Evolutionary conservation across 2,888 invertebrate species (phyloP).

Genomic region (Fragum fragum): DNA sequence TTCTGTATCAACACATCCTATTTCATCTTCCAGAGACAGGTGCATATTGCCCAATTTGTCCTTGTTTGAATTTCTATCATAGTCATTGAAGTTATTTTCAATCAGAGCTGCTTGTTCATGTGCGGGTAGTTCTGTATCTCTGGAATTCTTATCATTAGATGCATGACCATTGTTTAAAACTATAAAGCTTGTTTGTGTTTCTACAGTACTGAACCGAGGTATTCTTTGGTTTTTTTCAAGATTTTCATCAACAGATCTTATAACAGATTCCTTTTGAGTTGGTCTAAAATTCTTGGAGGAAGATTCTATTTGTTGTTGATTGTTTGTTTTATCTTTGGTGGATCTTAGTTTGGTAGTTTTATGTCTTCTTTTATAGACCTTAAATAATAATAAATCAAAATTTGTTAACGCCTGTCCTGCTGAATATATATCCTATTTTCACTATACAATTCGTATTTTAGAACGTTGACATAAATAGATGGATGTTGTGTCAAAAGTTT

Average conservation of each 20-base stretch:
- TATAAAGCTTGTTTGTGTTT: constrained; percentile 66
- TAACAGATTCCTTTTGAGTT: neutral
- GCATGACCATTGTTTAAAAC: constrained; percentile 20
- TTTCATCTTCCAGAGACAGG: neutral
- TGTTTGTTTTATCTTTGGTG: neutral
- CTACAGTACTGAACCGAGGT: constrained; percentile 43
- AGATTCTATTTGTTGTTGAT: neutral
- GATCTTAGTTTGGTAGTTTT: neutral
- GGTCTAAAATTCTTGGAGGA: too few species aligned
- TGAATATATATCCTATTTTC: too few species aligned
- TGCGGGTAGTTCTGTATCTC: neutral
- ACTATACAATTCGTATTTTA: too few species aligned
- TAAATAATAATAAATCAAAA: too few species aligned
- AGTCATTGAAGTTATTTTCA: neutral
- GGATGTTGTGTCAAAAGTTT: too few species aligned
- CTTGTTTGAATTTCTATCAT: neutral
- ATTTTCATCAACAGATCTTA: neutral
- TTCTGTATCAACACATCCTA: neutral
- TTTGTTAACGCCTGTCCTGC: too few species aligned
- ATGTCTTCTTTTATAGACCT: neutral
- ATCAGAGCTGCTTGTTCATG: neutral
- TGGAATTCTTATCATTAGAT: neutral
- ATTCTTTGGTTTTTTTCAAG: neutral
- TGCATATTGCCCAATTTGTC: neutral
- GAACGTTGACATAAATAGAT: too few species aligned